phyloP scores from a whole-genome alignment of 2,113 vertebrate genomes.

The Leucopsar rothschildi region DNA sequence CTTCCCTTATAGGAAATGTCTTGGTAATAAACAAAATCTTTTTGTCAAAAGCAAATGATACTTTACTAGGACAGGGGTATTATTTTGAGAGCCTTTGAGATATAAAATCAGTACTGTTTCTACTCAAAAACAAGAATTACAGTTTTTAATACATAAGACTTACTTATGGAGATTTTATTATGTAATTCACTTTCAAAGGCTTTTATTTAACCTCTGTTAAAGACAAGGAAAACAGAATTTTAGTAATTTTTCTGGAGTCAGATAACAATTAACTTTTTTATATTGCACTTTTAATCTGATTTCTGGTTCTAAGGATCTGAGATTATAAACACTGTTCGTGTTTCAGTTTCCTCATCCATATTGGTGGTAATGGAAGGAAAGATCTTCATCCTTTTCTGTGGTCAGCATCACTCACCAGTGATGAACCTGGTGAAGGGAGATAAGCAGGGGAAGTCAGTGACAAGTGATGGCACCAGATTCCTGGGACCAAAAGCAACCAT shows the following conservation, averaged over 20 bases:
- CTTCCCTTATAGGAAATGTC: background rate
- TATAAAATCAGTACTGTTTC: background rate
- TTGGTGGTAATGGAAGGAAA: background rate
- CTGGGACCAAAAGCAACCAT: background rate
- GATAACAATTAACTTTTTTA: background rate
- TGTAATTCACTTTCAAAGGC: background rate
- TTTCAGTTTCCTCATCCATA: background rate
- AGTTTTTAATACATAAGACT: background rate
- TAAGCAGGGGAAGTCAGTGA: background rate
- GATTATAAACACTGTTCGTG: background rate
- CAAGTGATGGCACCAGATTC: background rate
- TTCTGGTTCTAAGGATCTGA: background rate
- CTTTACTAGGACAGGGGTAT: background rate
- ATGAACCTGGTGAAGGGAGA: background rate
- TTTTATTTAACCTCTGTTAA: background rate
- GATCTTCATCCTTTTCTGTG: background rate
- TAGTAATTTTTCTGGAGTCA: background rate
- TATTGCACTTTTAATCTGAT: background rate
- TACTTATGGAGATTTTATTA: background rate
- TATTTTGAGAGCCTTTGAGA: background rate
- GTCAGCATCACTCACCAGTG: background rate
- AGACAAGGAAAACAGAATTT: background rate
- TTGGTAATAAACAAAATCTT: background rate
- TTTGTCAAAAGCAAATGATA: background rate
- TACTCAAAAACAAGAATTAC: background rate